Evolutionary conservation across 2,797 vertebrate species (phyloP).

Genomic region (Chelmon rostratus): DNA sequence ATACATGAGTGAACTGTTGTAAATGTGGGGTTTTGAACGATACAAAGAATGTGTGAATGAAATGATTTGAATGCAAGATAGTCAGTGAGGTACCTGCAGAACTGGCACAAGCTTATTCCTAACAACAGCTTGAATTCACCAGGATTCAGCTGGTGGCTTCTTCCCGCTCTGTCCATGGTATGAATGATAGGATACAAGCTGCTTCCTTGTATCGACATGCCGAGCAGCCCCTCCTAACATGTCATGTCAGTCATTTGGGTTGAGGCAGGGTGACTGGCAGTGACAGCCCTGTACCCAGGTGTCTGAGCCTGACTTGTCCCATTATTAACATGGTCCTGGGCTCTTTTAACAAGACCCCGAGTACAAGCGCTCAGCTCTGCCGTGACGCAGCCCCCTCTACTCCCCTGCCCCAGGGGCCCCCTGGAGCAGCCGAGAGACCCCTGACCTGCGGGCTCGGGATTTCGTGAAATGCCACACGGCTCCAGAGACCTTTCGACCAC

Average conservation of each 20-base stretch:
- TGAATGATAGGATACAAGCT: conserved; percentile 60
- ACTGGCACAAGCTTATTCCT: conserved; percentile 8
- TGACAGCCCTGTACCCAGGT: conserved; percentile 75
- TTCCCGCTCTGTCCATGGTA: conserved; percentile 11
- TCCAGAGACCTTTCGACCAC: conserved; percentile 68
- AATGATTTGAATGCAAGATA: conserved; percentile 26
- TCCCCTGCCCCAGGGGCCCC: conserved; percentile 22
- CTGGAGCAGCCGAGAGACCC: conserved; percentile 50
- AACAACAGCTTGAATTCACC: conserved; percentile 33
- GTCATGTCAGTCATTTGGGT: conserved; percentile 59
- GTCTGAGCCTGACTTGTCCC: conserved; percentile 60
- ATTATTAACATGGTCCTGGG: conserved; percentile 61
- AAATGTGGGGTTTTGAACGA: conserved; percentile 28
- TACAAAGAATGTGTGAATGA: conserved; percentile 16
- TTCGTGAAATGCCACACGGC: conserved; percentile 70
- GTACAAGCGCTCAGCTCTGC: conserved; percentile 25
- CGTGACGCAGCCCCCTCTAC: not conserved
- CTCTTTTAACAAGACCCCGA: conserved; percentile 64
- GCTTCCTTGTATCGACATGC: conserved; percentile 53
- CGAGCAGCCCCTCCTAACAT: conserved; percentile 48
- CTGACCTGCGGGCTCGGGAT: conserved; percentile 59
- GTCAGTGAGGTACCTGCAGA: not conserved
- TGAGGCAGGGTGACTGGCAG: conserved; percentile 49
- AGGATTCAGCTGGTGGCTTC: conserved; percentile 24
- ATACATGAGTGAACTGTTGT: conserved; percentile 33